Conservation (phyloP, 2,113 vertebrate species). For the Tautogolabrus adspersus region DNA sequence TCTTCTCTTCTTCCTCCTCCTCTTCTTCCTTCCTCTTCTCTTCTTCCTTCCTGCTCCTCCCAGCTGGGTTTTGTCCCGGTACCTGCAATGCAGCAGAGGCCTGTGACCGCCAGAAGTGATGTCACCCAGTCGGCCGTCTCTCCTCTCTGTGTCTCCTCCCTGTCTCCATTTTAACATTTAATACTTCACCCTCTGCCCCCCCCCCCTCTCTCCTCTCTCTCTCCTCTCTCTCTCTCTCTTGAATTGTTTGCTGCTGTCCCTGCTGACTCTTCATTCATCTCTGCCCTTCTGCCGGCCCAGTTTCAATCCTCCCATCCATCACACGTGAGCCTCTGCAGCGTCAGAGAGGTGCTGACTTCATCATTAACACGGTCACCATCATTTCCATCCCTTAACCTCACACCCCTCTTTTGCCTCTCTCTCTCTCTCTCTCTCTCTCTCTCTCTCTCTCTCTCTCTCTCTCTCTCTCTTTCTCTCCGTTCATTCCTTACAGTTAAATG, state of each 20-base stretch:
- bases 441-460: neutral
- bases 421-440: neutral
- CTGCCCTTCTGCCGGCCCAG: neutral
- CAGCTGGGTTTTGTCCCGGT: conserved; percentile 26
- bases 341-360: conserved; percentile 39
- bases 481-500: no score
- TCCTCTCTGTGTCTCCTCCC: neutral
- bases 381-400: neutral
- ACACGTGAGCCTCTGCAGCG: conserved; percentile 28
- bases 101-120: conserved; percentile 62
- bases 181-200: neutral
- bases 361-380: neutral
- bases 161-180: neutral
- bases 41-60: neutral
- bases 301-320: neutral
- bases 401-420: neutral
- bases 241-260: conserved; percentile 3
- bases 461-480: no score
- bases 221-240: neutral
- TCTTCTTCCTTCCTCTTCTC: neutral
- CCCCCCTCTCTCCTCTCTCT: neutral
- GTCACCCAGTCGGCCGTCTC: conserved; percentile 44
- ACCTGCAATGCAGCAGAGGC: conserved; percentile 70
- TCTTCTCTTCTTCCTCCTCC: neutral
- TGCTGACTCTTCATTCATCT: conserved; percentile 30